Evolutionary conservation across 2,797 vertebrate species (phyloP).

Genomic region (Periparus ater): DNA sequence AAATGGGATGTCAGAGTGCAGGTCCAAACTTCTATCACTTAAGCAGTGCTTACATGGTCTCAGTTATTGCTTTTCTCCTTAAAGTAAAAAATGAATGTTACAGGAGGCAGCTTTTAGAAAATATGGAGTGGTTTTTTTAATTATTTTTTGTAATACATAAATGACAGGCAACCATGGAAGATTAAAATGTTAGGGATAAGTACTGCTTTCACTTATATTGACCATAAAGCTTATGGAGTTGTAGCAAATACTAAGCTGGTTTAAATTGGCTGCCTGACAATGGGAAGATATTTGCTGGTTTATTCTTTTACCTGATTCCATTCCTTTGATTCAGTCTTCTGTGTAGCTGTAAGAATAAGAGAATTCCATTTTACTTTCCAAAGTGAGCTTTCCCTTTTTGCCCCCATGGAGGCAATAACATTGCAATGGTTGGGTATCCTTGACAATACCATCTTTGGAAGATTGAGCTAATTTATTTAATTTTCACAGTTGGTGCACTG

Average conservation of each 20-base stretch:
- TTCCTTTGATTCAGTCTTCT: neutral
- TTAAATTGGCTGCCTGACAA: neutral
- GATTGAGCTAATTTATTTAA: conserved; percentile 78
- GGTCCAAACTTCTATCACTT: neutral
- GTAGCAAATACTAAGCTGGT: neutral
- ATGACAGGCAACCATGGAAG: neutral
- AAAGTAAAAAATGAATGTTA: neutral
- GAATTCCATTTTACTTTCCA: neutral
- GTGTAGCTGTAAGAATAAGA: neutral
- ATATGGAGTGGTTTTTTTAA: neutral
- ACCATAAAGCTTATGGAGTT: neutral
- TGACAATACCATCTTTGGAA: conserved; percentile 52
- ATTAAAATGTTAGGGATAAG: neutral
- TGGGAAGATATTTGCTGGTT: conserved; percentile 21
- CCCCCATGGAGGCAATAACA: accelerated
- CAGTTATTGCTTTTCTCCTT: neutral
- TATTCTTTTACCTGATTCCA: conserved; percentile 69
- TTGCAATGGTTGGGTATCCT: conserved; percentile 13
- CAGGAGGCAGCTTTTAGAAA: neutral
- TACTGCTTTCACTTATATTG: neutral
- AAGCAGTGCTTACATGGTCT: neutral
- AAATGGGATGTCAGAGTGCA: neutral
- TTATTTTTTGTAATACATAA: conserved; percentile 2
- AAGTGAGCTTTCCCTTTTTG: neutral
- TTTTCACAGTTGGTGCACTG: conserved; percentile 76